phyloP scores from a whole-genome alignment of 2,888 invertebrate species.

The Brachyptera risi region DNA sequence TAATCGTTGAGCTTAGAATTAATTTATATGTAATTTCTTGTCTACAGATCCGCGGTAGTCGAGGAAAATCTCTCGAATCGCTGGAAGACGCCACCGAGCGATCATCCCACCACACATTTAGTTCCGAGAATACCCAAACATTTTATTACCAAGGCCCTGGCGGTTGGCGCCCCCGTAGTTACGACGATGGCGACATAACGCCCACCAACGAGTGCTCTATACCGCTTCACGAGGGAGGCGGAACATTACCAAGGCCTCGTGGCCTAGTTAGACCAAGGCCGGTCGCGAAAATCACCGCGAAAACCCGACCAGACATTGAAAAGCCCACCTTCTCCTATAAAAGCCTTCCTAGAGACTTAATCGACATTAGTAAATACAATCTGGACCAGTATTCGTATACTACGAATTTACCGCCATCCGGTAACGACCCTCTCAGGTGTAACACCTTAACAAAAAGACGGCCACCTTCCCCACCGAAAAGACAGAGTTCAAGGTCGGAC shows the following conservation, averaged over 20 bases:
- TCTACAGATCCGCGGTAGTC: constrained; percentile 70
- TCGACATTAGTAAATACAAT: constrained; percentile 48
- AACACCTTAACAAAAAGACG: constrained; percentile 57
- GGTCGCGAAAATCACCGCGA: constrained; percentile 64
- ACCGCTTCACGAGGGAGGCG: constrained; percentile 62
- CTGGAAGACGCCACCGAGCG: constrained; percentile 60
- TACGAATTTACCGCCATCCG: constrained; percentile 6
- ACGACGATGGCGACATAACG: constrained; percentile 87
- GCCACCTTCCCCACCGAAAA: constrained; percentile 76
- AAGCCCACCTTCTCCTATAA: constrained; percentile 46
- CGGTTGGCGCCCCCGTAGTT: constrained; percentile 66
- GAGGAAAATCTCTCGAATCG: constrained; percentile 82
- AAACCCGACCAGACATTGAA: constrained; percentile 34
- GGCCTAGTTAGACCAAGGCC: constrained; percentile 76
- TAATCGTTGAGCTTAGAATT: too few relatives aligned
- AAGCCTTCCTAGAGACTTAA: constrained; percentile 50
- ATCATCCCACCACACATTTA: constrained; percentile 47
- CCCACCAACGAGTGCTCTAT: constrained; percentile 67
- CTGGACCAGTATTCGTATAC: constrained; percentile 39
- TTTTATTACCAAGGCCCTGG: constrained; percentile 48
- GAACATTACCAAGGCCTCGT: constrained; percentile 81
- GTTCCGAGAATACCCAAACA: constrained; percentile 57
- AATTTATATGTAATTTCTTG: too few relatives aligned
- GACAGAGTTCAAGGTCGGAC: constrained; percentile 53
- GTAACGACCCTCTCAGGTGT: constrained; percentile 12